Conservation (phyloP, 2,888 invertebrate species). For the Caradrina kadenii region DNA sequence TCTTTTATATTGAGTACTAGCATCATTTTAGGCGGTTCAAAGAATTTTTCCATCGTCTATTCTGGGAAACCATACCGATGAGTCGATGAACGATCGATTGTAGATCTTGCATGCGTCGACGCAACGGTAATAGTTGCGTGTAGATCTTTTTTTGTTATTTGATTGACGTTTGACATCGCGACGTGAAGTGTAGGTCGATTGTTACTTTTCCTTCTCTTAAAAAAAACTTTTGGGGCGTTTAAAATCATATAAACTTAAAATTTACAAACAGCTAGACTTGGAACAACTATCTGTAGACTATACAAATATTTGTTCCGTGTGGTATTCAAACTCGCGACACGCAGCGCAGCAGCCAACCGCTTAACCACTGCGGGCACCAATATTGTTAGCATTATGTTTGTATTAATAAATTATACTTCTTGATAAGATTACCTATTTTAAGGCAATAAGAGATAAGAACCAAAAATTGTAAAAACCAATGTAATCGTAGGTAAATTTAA, state of each 20-base stretch:
- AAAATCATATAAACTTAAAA: no score
- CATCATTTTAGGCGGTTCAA: constrained; percentile 24
- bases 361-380: no score
- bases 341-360: no score
- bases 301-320: no score
- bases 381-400: background rate
- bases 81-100: constrained; percentile 20
- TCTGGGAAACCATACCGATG: constrained; percentile 39
- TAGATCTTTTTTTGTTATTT: background rate
- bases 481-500: constrained; percentile 4
- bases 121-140: constrained; percentile 15
- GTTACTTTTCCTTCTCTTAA: no score
- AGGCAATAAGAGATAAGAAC: background rate
- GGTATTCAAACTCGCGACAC: no score
- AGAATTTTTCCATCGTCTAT: constrained; percentile 32
- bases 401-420: background rate
- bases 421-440: constrained; percentile 20
- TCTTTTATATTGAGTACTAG: constrained; percentile 38
- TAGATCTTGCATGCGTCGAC: constrained; percentile 21
- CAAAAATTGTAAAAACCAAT: background rate
- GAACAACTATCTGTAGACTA: no score
- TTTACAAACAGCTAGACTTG: no score
- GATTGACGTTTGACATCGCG: constrained; percentile 2
- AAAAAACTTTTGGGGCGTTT: no score
- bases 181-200: background rate